A percentile compares a stretch with the other conserved stretches of the same genome.
Conservation (phyloP, 2,113 vertebrate genomes). For the Clinocottus analis region DNA sequence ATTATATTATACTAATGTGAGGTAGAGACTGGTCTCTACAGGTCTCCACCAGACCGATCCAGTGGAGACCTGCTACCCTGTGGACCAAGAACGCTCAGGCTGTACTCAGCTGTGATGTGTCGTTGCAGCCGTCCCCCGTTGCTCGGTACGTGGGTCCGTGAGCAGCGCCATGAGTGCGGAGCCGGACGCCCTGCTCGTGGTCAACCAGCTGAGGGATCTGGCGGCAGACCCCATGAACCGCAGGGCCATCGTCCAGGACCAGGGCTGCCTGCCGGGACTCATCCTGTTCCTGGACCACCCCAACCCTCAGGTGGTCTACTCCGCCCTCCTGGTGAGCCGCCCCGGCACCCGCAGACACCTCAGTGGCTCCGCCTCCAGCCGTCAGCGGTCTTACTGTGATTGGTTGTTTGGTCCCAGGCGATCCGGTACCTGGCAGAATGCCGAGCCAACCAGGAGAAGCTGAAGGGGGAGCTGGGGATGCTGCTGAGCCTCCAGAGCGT, state of each 20-base stretch:
- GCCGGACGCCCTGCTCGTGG: slow-evolving; percentile 90
- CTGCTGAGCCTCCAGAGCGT: slow-evolving; percentile 95
- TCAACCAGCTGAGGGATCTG: slow-evolving; percentile 92
- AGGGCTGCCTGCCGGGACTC: slow-evolving; percentile 94
- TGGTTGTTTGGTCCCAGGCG: slow-evolving; percentile 78
- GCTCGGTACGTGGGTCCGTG: slow-evolving; percentile 76
- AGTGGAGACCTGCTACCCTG: too few relatives aligned
- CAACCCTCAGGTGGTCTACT: slow-evolving; percentile 92
- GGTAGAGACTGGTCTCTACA: too few relatives aligned
- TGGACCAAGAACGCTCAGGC: too few relatives aligned
- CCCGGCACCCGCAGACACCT: too few relatives aligned
- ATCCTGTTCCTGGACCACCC: slow-evolving; percentile 94
- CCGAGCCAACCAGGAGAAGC: slow-evolving; percentile 91
- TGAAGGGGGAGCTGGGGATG: slow-evolving; percentile 93
- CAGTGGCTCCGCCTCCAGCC: too few relatives aligned
- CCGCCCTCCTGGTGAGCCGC: slow-evolving; percentile 90
- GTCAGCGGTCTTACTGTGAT: slow-evolving; percentile 12
- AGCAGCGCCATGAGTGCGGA: slow-evolving; percentile 86
- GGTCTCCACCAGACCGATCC: too few relatives aligned
- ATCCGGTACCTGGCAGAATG: slow-evolving; percentile 93
- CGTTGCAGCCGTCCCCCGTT: not conserved
- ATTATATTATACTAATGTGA: not conserved
- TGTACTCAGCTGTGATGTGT: not conserved
- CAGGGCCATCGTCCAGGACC: slow-evolving; percentile 93
- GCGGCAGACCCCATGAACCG: slow-evolving; percentile 93